Base-by-base conservation (phyloP, 1,140 invertebrate genomes). In the Lordiphosa clarofinis region DNA sequence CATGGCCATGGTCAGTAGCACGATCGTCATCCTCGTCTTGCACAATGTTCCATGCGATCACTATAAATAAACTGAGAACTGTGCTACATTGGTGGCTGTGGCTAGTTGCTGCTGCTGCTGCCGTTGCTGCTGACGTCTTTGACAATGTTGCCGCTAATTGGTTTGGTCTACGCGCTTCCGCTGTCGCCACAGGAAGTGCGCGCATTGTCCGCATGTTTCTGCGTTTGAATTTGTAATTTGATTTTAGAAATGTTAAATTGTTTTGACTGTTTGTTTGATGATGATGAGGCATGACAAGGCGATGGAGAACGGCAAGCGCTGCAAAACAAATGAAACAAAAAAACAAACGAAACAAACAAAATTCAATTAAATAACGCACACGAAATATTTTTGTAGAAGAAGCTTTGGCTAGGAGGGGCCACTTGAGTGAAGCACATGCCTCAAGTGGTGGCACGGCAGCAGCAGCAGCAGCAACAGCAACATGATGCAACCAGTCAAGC, bases 211-310 rank as follows among this genome's bases (percentile, higher is more conserved):
- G 47, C 62, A 49, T 64, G 13, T 58, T 49, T 87, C 86, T 88
- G 55, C 86, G 86, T 52, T 88, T 88, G 69, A 88, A 88, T 81
- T 88, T 88, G 68, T 88, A 88, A 76, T 88, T 88, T 56, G 86
- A 88, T 88, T 88, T 88, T 56, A 86, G 66, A 86, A 88, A 88
- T 72, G 74, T 88, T 59, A 88, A 79, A 73, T 86, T 73, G 65
- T 76, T 84, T 53, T 84, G 69, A 70, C 63, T 66, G 74, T 79
- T 70, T 44, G 74, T 70, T 62, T 71, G 62, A 60, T 56, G 68
- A 58, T 68, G 48, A 68, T 68, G 65, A 53, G 67, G 66, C 78
- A 78, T 84, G 78, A 78, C 78, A 56, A 64, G 44, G 54, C 65
- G 36, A 55, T 24, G 13, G 12, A 52, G 15, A 55, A 47, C 48